phyloP scores from a whole-genome alignment of 2,113 vertebrate genomes.

The Microtus pennsylvanicus region DNA sequence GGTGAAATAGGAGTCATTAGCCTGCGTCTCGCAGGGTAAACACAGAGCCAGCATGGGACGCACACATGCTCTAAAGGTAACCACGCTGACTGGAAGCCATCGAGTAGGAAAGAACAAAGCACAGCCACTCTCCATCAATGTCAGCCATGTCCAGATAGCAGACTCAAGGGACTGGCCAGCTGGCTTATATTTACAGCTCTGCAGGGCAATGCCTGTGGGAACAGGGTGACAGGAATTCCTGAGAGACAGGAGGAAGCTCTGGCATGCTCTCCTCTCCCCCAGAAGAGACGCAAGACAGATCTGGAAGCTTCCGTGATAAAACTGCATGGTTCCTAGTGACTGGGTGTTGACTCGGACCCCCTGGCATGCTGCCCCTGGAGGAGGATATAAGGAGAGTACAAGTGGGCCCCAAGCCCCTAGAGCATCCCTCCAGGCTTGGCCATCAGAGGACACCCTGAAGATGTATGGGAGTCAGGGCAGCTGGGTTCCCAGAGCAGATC shows the following conservation, averaged over 20 bases:
- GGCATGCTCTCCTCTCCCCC: accelerated
- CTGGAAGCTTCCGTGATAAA: accelerated
- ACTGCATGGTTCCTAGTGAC: accelerated
- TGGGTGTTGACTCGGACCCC: too few species aligned
- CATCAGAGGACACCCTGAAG: accelerated
- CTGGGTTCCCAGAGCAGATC: accelerated
- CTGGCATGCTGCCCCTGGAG: background rate
- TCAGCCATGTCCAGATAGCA: background rate
- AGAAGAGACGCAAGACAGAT: background rate
- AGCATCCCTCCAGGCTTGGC: background rate
- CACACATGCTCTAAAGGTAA: background rate
- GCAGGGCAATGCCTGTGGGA: accelerated
- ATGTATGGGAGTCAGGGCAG: accelerated
- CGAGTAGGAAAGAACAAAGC: too few species aligned
- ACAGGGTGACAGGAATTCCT: too few species aligned
- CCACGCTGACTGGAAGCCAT: accelerated
- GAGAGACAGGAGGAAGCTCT: background rate
- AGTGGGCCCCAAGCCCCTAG: accelerated
- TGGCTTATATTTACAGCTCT: background rate
- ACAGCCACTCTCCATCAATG: background rate
- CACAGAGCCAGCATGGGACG: background rate
- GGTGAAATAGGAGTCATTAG: conserved; percentile 41
- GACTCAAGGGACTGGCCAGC: accelerated
- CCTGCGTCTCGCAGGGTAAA: background rate
- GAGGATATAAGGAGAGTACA: background rate